Conservation (phyloP, 2,888 invertebrate species). For the Portevinia maculata region DNA sequence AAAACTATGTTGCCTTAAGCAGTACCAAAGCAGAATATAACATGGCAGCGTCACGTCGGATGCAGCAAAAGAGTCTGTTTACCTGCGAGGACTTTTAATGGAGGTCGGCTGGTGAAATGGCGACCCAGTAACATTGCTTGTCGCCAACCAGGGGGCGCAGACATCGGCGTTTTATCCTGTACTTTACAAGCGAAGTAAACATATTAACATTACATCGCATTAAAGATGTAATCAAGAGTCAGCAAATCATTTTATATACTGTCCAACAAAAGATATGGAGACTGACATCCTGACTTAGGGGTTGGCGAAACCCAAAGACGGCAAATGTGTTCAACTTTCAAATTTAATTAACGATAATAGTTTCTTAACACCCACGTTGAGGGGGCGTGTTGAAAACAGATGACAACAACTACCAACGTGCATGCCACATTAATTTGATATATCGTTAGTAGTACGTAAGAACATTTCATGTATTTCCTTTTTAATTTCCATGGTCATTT, state of each 20-base stretch:
- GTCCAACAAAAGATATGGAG: conserved; percentile 52
- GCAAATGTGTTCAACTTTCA: conserved; percentile 40
- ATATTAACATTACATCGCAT: too few relatives aligned
- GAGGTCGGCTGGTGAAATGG: conserved; percentile 47
- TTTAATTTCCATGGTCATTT: too few relatives aligned
- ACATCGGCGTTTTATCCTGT: conserved; percentile 51
- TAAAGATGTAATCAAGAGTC: conserved; percentile 44
- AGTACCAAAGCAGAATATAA: conserved; percentile 26
- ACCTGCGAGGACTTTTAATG: conserved; percentile 39
- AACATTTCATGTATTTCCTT: too few relatives aligned
- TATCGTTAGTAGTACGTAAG: too few relatives aligned
- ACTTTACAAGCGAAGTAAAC: conserved; percentile 59
- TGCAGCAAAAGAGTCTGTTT: conserved; percentile 61
- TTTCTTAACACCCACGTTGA: too few relatives aligned
- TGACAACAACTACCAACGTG: too few relatives aligned
- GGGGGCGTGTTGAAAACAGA: too few relatives aligned
- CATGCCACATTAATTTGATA: too few relatives aligned
- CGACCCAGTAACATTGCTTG: conserved; percentile 36
- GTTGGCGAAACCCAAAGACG: conserved; percentile 58
- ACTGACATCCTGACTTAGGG: conserved; percentile 58
- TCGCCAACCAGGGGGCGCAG: conserved; percentile 55
- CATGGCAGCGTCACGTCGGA: conserved; percentile 44
- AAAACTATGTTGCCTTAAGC: conserved; percentile 36
- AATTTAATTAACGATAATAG: conserved; percentile 32
- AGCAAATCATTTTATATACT: conserved; percentile 49